Evolutionary conservation across 2,888 invertebrate species (phyloP).

Genomic region (Timema podura): DNA sequence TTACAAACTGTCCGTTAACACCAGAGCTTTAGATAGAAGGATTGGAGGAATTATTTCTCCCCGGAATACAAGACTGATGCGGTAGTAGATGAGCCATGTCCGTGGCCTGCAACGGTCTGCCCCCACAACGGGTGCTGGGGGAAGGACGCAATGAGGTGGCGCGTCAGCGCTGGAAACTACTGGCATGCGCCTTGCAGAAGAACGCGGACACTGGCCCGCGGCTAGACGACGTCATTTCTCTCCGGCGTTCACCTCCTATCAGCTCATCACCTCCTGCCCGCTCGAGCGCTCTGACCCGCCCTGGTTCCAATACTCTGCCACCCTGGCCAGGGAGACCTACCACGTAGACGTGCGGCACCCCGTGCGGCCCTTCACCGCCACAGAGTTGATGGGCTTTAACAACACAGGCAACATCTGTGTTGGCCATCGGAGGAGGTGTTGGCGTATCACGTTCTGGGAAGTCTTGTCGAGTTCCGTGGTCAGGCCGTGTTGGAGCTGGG

Average conservation of each 20-base stretch:
- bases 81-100: slow-evolving; percentile 22
- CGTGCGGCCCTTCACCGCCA: slow-evolving; percentile 60
- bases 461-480: slow-evolving; percentile 59
- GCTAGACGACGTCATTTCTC: slow-evolving; percentile 48
- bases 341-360: slow-evolving; percentile 57
- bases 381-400: slow-evolving; percentile 74
- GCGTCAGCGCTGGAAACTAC: slow-evolving; percentile 63
- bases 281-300: slow-evolving; percentile 21
- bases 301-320: slow-evolving; percentile 61
- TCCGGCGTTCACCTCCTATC: slow-evolving; percentile 58
- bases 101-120: slow-evolving; percentile 21
- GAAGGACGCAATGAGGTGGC: slow-evolving; percentile 50
- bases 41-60: too few species aligned
- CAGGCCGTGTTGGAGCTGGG: slow-evolving; percentile 72
- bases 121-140: slow-evolving; percentile 15
- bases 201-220: slow-evolving; percentile 17
- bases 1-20: too few species aligned
- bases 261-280: slow-evolving; percentile 50
- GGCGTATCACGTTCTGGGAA: slow-evolving; percentile 62
- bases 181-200: slow-evolving; percentile 57
- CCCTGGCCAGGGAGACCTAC: slow-evolving; percentile 48
- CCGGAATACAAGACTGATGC: too few species aligned
- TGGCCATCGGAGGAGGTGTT: slow-evolving; percentile 78
- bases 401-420: slow-evolving; percentile 77
- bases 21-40: too few species aligned